A percentile compares a stretch with the other conserved stretches of the same genome.
These are phyloP conservation scores for Hyperoplus immaculatus DNA, from an alignment of 2,797 vertebrate species.

Conservation along the genomic window DNA sequence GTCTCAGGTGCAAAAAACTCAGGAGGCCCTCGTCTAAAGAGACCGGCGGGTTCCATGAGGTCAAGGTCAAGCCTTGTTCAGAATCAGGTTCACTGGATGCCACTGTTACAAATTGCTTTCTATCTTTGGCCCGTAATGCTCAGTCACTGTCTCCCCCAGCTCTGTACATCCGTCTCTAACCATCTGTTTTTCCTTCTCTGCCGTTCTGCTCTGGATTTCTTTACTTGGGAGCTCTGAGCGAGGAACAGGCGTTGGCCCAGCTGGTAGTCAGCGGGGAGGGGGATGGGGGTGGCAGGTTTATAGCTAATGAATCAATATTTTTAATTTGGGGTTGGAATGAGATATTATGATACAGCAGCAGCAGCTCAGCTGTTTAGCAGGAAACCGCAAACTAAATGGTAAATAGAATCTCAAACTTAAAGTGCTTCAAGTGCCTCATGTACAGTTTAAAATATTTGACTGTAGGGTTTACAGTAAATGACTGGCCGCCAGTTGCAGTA, in stretches of 20 bases:
- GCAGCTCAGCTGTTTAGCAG: conserved; percentile 17
- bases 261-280: conserved; percentile 73
- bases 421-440: not conserved
- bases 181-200: conserved; percentile 75
- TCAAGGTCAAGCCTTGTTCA: conserved; percentile 56
- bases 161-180: conserved; percentile 45
- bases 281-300: conserved; percentile 3
- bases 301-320: conserved; percentile 49
- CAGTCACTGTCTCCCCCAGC: conserved; percentile 43
- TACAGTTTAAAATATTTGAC: not conserved
- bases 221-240: conserved; percentile 43
- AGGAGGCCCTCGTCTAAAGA: conserved; percentile 30
- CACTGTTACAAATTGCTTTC: conserved; percentile 56
- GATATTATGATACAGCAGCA: conserved; percentile 22
- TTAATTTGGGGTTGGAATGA: conserved; percentile 37
- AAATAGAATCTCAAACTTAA: not conserved
- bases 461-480: not conserved
- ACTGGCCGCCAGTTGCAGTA: not conserved
- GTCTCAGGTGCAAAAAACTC: conserved; percentile 30
- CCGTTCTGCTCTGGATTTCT: conserved; percentile 51
- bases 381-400: conserved; percentile 12
- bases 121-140: conserved; percentile 24
- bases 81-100: conserved; percentile 51
- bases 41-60: conserved; percentile 53
- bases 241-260: conserved; percentile 73